Evolutionary conservation across 1,140 invertebrate genomes (phyloP), one percentile per base, ranked within the genome.

Genomic region (Whitmania pigra): DNA sequence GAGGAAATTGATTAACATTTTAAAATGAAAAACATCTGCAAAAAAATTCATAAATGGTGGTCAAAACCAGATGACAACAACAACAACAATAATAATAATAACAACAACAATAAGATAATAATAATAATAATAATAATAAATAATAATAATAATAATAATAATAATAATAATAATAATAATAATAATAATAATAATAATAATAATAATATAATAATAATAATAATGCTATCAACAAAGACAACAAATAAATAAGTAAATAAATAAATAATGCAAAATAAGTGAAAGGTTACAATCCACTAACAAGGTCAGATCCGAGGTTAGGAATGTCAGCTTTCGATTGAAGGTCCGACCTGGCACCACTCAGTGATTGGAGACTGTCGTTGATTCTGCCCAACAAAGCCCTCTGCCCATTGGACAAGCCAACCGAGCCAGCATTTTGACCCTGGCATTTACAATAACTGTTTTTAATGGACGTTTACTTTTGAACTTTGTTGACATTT

Each of bases 341-440:
- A 53, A 97, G 84, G 73, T 91, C 87, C 71, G 87, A 88, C 80
- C 95, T 90, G 0, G 92, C 93, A 76, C 88, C 87, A 75, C 88
- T 87, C 74, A 98, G 92, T 71, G 92, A 87, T 78, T 90, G 75
- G 67, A 80, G 70, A 71, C 89, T 92, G 53, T 88, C 87, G 66
- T 88, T 88, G 77, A 97, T 97, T 18, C 92, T 96, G 27, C 91
- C 88, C 22, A 95, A 79, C 71, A 98, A 85, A 7, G 93, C 94
- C 76, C 91, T 85, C 83, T 98, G 94, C 53, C 94, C 92, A 80
- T 94, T 91, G 53, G 88, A 87, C 73, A 94, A 81, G 4, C 94
- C 87, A 60, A 77, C 75, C 71, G 94, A 87, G 77, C 89, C 89
- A 0, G 90, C 89, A 81, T 93, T 89, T 80, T 95, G 91, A 72